Evolutionary conservation across 37 sponge, comb jelly and placozoan species (phyloP).

Genomic region (Lycopodina hypogea): DNA sequence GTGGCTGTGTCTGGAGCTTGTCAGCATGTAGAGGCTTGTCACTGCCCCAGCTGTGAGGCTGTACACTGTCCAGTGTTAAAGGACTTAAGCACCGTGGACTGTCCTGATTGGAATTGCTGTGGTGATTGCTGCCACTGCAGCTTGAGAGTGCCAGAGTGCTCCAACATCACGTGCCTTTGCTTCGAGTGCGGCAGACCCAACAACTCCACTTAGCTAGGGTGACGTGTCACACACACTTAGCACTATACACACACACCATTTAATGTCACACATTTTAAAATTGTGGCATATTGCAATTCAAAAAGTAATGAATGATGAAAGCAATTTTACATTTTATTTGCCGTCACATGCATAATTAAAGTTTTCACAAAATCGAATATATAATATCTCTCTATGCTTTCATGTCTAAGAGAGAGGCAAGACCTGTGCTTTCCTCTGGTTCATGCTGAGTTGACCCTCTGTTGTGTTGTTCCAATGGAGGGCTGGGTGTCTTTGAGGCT

Average conservation of each 20-base stretch:
- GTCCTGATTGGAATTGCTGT: slow-evolving; percentile 48
- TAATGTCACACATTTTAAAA: too few species aligned
- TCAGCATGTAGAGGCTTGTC: background rate
- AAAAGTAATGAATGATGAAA: background rate
- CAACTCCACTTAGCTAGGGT: background rate
- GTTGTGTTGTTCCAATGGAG: background rate
- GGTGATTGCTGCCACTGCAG: slow-evolving; percentile 64
- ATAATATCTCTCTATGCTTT: background rate
- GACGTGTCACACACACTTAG: too few species aligned
- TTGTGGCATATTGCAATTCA: background rate
- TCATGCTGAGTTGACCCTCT: background rate
- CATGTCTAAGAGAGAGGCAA: background rate
- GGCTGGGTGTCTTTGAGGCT: background rate
- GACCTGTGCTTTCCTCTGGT: background rate
- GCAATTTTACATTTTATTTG: too few species aligned
- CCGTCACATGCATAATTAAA: too few species aligned
- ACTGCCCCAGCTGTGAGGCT: slow-evolving; percentile 22
- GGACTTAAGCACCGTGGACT: too few species aligned
- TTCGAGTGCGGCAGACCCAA: slow-evolving; percentile 61
- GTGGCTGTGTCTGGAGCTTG: slow-evolving; percentile 9
- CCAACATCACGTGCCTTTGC: slow-evolving; percentile 60
- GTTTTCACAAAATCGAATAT: too few species aligned
- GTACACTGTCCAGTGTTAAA: slow-evolving; percentile 39
- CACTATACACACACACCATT: too few species aligned
- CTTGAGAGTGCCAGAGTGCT: slow-evolving; percentile 50